A percentile compares a stretch with the other conserved stretches of the same genome.
These are phyloP conservation scores for Sipha flava DNA, from an alignment of 1,140 invertebrate genomes.

Conservation along the genomic window DNA sequence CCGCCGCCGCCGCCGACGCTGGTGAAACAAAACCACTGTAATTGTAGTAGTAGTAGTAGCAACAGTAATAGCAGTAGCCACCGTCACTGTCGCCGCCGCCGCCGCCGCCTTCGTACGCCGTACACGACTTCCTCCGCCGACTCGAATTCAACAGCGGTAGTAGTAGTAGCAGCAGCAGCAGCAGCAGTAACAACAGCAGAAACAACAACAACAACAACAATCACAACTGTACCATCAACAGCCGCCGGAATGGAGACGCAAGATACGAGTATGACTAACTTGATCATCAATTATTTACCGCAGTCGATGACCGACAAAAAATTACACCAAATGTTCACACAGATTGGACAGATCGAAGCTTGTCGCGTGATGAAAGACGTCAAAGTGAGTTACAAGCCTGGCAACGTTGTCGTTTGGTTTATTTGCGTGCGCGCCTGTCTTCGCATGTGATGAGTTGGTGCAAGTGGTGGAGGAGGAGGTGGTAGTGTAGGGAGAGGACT, in stretches of 20 bases:
- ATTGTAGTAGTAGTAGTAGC: background rate
- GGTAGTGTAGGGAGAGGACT: background rate
- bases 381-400: constrained; percentile 52
- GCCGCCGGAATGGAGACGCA: constrained; percentile 32
- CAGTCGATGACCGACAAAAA: constrained; percentile 88
- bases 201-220: too few relatives aligned
- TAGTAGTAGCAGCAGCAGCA: background rate
- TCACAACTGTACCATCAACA: background rate
- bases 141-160: background rate
- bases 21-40: background rate
- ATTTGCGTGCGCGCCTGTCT: background rate
- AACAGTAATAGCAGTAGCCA: background rate
- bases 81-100: background rate
- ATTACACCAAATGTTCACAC: constrained; percentile 76
- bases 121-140: background rate
- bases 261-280: constrained; percentile 58
- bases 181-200: background rate
- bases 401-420: background rate
- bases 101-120: background rate
- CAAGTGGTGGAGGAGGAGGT: background rate
- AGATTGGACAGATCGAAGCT: constrained; percentile 76
- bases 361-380: constrained; percentile 87
- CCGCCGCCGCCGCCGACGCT: background rate
- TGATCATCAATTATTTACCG: constrained; percentile 93
- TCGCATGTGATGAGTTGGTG: background rate